Base-by-base conservation (phyloP, 2,888 invertebrate species). In the Drosophila ustulata region DNA sequence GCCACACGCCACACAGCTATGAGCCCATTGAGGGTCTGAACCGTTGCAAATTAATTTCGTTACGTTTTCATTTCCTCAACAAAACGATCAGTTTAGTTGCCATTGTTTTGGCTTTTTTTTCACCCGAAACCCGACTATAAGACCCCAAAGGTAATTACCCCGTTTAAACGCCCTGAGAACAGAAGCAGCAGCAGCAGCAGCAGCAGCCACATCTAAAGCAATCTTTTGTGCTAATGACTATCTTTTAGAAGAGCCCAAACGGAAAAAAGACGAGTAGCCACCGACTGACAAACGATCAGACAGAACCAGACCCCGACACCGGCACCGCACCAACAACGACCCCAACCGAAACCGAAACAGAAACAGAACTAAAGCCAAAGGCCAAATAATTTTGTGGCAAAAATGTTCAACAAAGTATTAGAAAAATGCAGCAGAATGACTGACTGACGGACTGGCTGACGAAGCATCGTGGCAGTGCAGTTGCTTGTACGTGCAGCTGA, bases 41-140 rank as follows among this genome's bases (percentile, higher is more conserved):
- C 84, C 86, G 84, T 83, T 86, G 75, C 69, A 86, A 84, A 84
- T 84, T 77, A 81, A 79, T 86, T 84, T 84, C 79, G 83, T 83
- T 84, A 86, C 84, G 83, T 86, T 84, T 84, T 86, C 83, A 79
- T 84, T 84, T 84, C 87, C 81, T 84, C 66, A 68, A 75, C 80
- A 74, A 82, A 81, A 78, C 65, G 71, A 73, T 68, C 75, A 67
- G 72, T 66, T 75, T 76, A 56, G 68, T 28, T 71, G 62, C 46
- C 62, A 71, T 67, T 75, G 67, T 67, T 67, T 73, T 65, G 43
- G 18, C 13, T 51, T 39, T 53, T 45, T 45, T 65, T 58, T 59
- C n/a, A 37, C 45, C 11, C 3, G 13, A 46, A 47, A 47, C 18
- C 18, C 18, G 34, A 37, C 32, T 34, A 56, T 45, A 56, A 56